Percentiles rank a stretch among this genome's conserved stretches.
These are phyloP conservation scores for Epizoanthus stellaris DNA, from an alignment of 92 coral and sea anemone species.

Conservation along the genomic window DNA sequence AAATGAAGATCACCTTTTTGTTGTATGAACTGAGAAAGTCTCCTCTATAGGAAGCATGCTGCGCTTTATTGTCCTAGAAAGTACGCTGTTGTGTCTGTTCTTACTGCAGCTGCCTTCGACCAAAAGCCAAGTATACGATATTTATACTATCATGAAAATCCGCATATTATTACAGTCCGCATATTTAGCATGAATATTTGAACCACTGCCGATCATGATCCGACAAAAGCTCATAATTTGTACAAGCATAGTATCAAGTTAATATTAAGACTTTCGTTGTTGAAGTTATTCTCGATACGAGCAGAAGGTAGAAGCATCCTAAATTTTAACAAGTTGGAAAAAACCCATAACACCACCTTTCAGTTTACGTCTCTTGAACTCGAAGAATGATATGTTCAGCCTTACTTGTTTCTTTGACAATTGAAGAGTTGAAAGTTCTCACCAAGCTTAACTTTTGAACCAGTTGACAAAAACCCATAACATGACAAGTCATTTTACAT, in stretches of 20 bases:
- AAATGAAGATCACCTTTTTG: not conserved
- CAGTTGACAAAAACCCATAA: too few relatives aligned
- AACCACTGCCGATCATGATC: not conserved
- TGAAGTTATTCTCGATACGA: too few relatives aligned
- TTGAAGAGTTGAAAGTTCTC: not conserved
- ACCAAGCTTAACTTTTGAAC: too few relatives aligned
- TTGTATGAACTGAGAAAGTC: conserved; percentile 10
- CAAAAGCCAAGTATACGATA: not conserved
- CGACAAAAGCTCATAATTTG: too few relatives aligned
- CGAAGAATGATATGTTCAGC: too few relatives aligned
- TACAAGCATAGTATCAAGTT: too few relatives aligned
- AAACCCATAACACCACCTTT: not conserved
- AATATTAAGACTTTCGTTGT: too few relatives aligned
- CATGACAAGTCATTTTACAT: too few relatives aligned
- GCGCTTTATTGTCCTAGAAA: not conserved
- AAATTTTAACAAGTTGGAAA: too few relatives aligned
- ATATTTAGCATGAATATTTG: not conserved
- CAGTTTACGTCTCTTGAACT: not conserved
- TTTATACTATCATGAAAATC: not conserved
- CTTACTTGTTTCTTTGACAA: too few relatives aligned
- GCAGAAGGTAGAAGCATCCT: too few relatives aligned
- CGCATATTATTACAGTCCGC: not conserved
- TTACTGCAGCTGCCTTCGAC: conserved; percentile 14
- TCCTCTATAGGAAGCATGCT: not conserved
- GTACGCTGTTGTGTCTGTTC: not conserved